Evolutionary conservation across 2,888 invertebrate species (phyloP).

Genomic region (Tenodera sinensis): DNA sequence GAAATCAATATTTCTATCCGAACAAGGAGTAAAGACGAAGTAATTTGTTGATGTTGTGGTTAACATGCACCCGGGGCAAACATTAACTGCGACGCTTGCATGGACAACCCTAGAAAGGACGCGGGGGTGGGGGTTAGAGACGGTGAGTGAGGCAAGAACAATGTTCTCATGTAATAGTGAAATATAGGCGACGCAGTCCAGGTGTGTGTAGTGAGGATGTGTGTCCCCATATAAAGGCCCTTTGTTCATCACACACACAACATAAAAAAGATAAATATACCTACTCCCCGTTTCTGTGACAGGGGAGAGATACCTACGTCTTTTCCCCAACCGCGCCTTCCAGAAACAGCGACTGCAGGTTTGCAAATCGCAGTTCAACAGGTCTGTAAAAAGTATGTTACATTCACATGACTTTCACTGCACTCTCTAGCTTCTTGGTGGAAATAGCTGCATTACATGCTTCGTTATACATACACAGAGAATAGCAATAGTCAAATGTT

Average conservation of each 20-base stretch:
- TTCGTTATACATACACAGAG: too few species aligned
- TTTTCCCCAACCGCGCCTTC: not conserved
- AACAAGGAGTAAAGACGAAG: too few species aligned
- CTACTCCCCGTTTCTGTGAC: not conserved
- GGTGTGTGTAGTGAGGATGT: conserved; percentile 15
- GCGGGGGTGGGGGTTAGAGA: not conserved
- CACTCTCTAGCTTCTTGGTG: too few species aligned
- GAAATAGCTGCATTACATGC: too few species aligned
- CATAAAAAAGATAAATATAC: conserved; percentile 16
- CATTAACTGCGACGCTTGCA: not conserved
- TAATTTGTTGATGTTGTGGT: too few species aligned
- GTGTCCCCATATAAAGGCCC: conserved; percentile 8
- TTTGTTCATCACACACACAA: conserved; percentile 15
- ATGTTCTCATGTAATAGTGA: conserved; percentile 22
- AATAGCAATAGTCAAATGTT: too few species aligned
- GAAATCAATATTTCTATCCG: too few species aligned
- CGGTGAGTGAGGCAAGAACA: conserved; percentile 15
- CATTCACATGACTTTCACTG: too few species aligned
- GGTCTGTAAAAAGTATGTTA: too few species aligned
- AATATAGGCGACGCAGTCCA: conserved; percentile 4
- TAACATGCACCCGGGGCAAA: too few species aligned
- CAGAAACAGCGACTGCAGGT: not conserved
- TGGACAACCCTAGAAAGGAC: not conserved
- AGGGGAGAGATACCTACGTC: not conserved
- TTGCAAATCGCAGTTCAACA: too few species aligned